Conservation (phyloP, 2,113 vertebrate genomes). For the Meleagris gallopavo region DNA sequence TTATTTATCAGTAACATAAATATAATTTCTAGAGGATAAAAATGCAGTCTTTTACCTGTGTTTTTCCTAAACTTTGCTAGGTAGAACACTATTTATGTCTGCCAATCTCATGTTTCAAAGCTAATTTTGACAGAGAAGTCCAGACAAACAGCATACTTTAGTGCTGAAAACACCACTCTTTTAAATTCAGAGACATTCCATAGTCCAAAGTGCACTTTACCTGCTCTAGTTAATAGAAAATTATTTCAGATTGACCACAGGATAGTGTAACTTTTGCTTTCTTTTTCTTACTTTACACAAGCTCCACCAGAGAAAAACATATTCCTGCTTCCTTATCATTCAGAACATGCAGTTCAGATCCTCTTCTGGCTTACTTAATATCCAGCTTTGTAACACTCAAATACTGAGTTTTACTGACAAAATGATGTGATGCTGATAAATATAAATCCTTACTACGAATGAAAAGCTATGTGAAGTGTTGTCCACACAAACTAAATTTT, state of each 20-base stretch:
- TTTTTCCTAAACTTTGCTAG: too few relatives aligned
- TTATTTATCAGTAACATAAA: too few relatives aligned
- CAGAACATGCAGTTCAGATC: not conserved
- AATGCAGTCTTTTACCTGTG: too few relatives aligned
- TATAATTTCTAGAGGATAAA: too few relatives aligned
- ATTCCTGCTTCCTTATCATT: not conserved
- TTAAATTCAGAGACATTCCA: not conserved
- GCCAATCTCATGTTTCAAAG: too few relatives aligned
- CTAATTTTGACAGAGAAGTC: too few relatives aligned
- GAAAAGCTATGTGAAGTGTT: not conserved
- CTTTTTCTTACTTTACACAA: not conserved
- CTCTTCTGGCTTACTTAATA: not conserved
- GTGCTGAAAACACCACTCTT: not conserved
- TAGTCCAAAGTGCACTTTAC: not conserved
- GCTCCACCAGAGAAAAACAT: not conserved
- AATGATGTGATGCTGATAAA: not conserved
- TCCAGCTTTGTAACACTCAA: not conserved
- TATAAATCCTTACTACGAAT: not conserved
- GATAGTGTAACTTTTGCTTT: not conserved
- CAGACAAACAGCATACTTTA: too few relatives aligned
- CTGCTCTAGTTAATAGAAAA: not conserved
- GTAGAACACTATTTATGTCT: too few relatives aligned
- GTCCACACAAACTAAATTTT: not conserved
- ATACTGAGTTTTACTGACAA: not conserved
- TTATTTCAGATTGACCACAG: not conserved